These are phyloP conservation scores for Chymomyza procnemis DNA, from an alignment of 2,888 invertebrate genomes.

Conservation along the genomic window DNA sequence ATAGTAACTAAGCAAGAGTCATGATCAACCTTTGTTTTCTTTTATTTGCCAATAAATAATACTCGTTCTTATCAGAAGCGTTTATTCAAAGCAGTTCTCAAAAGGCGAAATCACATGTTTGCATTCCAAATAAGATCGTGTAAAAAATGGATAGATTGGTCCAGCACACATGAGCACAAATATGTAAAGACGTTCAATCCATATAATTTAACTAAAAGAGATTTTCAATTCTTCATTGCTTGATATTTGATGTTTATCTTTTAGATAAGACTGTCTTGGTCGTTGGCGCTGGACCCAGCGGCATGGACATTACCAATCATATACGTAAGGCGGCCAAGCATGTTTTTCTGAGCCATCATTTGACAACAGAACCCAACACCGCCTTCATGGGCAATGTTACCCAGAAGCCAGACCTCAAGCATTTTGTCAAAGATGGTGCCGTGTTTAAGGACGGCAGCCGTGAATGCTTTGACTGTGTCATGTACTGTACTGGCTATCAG, in stretches of 20 bases:
- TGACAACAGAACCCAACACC: slow-evolving; percentile 79
- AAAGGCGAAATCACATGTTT: slow-evolving; percentile 29
- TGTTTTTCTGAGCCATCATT: slow-evolving; percentile 86
- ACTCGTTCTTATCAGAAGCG: slow-evolving; percentile 11
- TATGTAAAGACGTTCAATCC: background rate
- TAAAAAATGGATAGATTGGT: slow-evolving; percentile 18
- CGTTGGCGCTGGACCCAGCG: slow-evolving; percentile 92
- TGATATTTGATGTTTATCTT: slow-evolving; percentile 15
- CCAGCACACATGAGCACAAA: background rate
- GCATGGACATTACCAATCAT: slow-evolving; percentile 86
- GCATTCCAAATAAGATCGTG: background rate
- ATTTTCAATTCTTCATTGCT: background rate
- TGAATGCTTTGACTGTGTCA: slow-evolving; percentile 83
- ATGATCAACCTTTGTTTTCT: background rate
- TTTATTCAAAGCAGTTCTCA: slow-evolving; percentile 9
- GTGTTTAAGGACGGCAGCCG: slow-evolving; percentile 83
- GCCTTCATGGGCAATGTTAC: slow-evolving; percentile 84
- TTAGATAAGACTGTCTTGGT: slow-evolving; percentile 85
- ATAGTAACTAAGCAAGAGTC: background rate
- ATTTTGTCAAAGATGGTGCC: slow-evolving; percentile 80
- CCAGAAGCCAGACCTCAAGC: slow-evolving; percentile 83
- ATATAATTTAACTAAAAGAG: too few species aligned
- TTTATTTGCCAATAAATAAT: slow-evolving; percentile 23
- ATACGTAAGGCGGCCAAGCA: slow-evolving; percentile 82
- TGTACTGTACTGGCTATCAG: slow-evolving; percentile 89